Evolutionary conservation across 2,113 vertebrate genomes (phyloP), one percentile per base, ranked within the genome.

Genomic region (Chroicocephalus ridibundus): DNA sequence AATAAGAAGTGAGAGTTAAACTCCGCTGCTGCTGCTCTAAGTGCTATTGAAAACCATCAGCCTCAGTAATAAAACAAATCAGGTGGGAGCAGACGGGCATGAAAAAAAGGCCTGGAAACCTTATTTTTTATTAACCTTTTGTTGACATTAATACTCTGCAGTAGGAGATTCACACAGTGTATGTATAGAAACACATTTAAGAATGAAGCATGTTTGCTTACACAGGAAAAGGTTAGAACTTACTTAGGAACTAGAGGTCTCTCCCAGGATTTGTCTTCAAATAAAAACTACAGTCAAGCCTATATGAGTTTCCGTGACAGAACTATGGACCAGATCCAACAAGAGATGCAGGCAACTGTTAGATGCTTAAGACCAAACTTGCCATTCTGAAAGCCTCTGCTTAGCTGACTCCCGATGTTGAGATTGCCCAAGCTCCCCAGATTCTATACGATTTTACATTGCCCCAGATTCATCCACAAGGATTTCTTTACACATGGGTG

Each of bases 71-170:
- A 92, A 97, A 95, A 88, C n/a, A 84, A 96, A 77, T 96, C 69
- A 85, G 54, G 40, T 92, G 90, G 61, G 95, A 96, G 62, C 68
- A 88, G 91, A 91, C 0, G 0, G 93, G 58, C 42, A 75, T 64
- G 46, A 86, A 90, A 93, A 95, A 95, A 81, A 66, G 16, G 51
- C 46, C 54, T 57, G n/a, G 32, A 82, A 93, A 16, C 42, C 46
- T 65, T 89, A 88, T 77, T 90, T 95, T 97, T 97, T 95, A 95
- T 95, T 96, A 96, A 96, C 91, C 84, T 97, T 96, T 96, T 94
- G 82, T 93, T 96, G 94, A 95, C 86, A 95, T 95, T 96, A 95
- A 95, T 95, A 90, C 58, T 95, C 27, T 93, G 55, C 65, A 87
- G 77, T 58, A 90, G 70, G 51, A 96, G 64, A 91, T 81, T 93